phyloP scores from a whole-genome alignment of 2,113 vertebrate genomes.

The Arothron firmamentum region DNA sequence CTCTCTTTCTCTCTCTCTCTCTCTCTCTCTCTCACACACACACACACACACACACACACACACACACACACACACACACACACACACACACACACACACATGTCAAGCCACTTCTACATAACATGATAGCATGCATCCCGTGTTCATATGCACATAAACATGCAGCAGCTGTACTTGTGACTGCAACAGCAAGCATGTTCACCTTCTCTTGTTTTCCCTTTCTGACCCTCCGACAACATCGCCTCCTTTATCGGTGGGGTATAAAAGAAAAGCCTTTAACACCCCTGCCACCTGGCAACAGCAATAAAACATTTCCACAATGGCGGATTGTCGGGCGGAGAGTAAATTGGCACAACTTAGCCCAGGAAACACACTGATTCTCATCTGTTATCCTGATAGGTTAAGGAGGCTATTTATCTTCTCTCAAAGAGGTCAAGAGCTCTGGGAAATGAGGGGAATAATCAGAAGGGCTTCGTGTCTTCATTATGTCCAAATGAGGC shows the following conservation, averaged over 20 bases:
- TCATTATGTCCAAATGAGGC: constrained; percentile 76
- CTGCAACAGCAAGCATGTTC: constrained; percentile 33
- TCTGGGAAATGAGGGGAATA: constrained; percentile 57
- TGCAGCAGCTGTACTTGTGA: constrained; percentile 24
- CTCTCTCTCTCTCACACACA: constrained; percentile 10
- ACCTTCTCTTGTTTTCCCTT: constrained; percentile 11
- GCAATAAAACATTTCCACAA: constrained; percentile 14
- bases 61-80: constrained; percentile 54
- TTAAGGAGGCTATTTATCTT: constrained; percentile 65
- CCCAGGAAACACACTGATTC: constrained; percentile 28
- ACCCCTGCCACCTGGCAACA: constrained; percentile 7
- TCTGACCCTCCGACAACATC: constrained; percentile 27
- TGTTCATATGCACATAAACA: constrained; percentile 8
- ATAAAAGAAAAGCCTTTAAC: not conserved
- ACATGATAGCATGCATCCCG: constrained; percentile 40
- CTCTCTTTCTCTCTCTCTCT: constrained; percentile 8
- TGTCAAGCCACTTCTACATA: constrained; percentile 59
- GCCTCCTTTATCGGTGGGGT: constrained; percentile 4
- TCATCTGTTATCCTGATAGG: constrained; percentile 49
- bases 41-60: constrained; percentile 30
- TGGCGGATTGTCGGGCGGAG: constrained; percentile 20
- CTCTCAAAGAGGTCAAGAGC: constrained; percentile 58
- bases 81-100: constrained; percentile 22
- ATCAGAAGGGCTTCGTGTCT: constrained; percentile 63
- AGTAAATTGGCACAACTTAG: constrained; percentile 39